Conservation (phyloP, 2,797 vertebrate species). For the Varecia variegata region DNA sequence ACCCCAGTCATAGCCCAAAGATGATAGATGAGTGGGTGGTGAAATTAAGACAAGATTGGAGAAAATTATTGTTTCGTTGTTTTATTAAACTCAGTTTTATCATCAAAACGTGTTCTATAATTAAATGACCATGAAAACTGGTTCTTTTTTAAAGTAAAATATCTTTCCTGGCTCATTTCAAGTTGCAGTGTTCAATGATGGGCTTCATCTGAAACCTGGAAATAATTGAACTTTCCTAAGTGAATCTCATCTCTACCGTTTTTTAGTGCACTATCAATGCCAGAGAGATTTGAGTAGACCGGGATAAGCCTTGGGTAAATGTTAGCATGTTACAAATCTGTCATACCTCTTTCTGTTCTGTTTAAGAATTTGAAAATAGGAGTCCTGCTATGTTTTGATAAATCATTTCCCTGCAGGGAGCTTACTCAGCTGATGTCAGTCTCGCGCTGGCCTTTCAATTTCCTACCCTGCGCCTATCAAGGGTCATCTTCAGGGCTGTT, state of each 20-base stretch:
- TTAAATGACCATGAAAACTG: conserved; percentile 20
- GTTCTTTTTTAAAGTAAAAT: background rate
- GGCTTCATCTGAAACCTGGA: background rate
- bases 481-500: background rate
- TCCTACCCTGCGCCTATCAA: background rate
- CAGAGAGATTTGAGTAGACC: conserved; percentile 30
- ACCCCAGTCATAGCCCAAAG: background rate
- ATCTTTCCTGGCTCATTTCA: background rate
- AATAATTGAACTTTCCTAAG: conserved; percentile 26
- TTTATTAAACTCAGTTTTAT: conserved; percentile 13
- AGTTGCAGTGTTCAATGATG: background rate
- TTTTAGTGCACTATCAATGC: conserved; percentile 19
- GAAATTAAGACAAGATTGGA: background rate
- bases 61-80: background rate
- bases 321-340: background rate
- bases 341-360: background rate
- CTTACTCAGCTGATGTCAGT: background rate
- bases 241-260: background rate
- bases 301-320: conserved; percentile 3
- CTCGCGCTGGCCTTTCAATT: background rate
- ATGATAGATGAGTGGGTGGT: background rate
- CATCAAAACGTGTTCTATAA: conserved; percentile 12
- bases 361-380: conserved; percentile 16
- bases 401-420: background rate
- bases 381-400: conserved; percentile 29